Base-by-base conservation (phyloP, 2,797 vertebrate genomes). In the Amblyraja radiata region DNA sequence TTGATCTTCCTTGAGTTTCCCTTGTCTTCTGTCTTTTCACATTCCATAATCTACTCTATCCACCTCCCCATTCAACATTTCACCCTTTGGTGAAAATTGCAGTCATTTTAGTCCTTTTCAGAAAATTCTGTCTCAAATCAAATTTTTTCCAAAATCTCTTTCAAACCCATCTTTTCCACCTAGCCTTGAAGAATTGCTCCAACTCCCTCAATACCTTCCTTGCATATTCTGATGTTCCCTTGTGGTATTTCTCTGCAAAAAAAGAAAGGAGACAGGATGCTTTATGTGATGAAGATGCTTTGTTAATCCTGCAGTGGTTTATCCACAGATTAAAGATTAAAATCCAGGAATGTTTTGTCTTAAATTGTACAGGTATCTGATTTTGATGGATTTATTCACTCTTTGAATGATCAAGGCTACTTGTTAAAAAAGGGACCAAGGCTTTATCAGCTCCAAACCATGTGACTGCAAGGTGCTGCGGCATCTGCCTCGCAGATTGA, bases 331-430 rank as follows among this genome's bases (percentile, higher is more conserved):
- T 8, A 68, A 54, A 0, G 58, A 36, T 61, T 36, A 81, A 78
- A 93, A 68, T 25, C 73, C 10, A 36, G 36, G 7, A 65, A 65
- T 81, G 28, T 63, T 81, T 78, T 93, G 46, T 71, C 25, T 93
- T 80, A 94, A 95, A 78, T 94, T 71, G 94, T 95, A 9, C 94
- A 99, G 99, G 97, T 99, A 54, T 81, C 97, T 93, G 98, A 99
- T 95, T 99, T 99, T 93, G 98, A 99, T 95, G 97, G 97, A 93
- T 98, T 99, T 93, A 95, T 99, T 94, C 97, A 97, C 94, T 98
- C 98, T 80, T 95, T 99, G 81, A 99, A 99, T 93, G 98, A 99
- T 93, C 98, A 99, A 93, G 99, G 99, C 58, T 99, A 98, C 93
- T 97, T 99, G 91, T 94, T 99, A 95, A 99, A 99, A 95, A 99